Conservation (phyloP, 2,113 vertebrate species). For the Illadopsis cleaveri region DNA sequence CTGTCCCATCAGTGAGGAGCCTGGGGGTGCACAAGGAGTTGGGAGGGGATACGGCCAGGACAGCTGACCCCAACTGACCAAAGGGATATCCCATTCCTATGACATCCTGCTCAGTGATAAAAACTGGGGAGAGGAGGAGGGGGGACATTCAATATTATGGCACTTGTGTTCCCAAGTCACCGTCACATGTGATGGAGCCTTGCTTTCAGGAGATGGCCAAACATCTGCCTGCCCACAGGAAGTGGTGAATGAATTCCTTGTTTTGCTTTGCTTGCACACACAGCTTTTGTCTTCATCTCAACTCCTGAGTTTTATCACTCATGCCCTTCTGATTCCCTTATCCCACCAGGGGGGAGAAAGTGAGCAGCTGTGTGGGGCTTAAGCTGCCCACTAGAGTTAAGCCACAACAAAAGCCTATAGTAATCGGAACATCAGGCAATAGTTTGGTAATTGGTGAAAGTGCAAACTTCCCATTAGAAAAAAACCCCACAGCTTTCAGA, state of each 20-base stretch:
- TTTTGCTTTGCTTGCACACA: background rate
- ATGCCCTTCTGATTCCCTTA: background rate
- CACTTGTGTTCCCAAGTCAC: background rate
- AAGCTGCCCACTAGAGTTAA: background rate
- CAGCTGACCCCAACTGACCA: background rate
- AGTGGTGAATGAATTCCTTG: background rate
- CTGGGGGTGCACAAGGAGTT: background rate
- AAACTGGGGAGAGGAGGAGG: background rate
- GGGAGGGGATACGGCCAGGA: background rate
- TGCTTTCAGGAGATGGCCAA: background rate
- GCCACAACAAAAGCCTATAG: background rate
- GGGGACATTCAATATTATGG: fast-evolving
- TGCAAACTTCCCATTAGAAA: background rate
- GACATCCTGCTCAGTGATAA: background rate
- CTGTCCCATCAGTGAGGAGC: background rate
- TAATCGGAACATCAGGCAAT: background rate
- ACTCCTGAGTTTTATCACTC: background rate
- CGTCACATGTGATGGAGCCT: fast-evolving
- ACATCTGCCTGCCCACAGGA: background rate
- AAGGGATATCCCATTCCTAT: background rate
- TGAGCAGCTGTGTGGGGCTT: background rate
- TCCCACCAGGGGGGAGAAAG: background rate
- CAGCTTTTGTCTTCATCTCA: background rate
- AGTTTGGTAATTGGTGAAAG: background rate
- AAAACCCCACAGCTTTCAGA: background rate